phyloP scores from a whole-genome alignment of 2,888 invertebrate species.

The Hypselothyrea guttata region DNA sequence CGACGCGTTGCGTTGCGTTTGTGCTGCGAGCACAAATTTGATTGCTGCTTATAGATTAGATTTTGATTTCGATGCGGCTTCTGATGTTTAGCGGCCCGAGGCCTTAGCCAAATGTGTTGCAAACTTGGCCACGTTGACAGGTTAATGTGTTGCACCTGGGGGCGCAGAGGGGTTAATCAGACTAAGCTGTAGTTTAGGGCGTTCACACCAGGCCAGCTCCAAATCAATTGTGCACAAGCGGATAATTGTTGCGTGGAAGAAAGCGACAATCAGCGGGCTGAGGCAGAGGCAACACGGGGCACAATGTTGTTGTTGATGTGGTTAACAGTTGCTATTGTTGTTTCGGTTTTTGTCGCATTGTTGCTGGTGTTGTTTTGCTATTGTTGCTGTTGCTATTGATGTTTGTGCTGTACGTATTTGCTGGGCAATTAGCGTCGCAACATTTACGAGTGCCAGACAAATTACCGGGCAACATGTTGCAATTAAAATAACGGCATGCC shows the following conservation, averaged over 20 bases:
- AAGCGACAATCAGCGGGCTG: too few relatives aligned
- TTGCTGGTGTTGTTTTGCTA: constrained; percentile 20
- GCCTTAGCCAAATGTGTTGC: constrained; percentile 67
- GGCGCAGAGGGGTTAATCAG: constrained; percentile 27
- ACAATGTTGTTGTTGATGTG: constrained; percentile 12
- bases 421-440: constrained; percentile 65
- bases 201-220: constrained; percentile 51
- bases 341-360: constrained; percentile 20
- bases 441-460: constrained; percentile 74
- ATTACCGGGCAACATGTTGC: constrained; percentile 74
- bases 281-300: too few relatives aligned
- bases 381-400: constrained; percentile 18
- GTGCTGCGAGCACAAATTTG: constrained; percentile 69
- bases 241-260: too few relatives aligned
- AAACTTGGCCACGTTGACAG: constrained; percentile 73
- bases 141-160: constrained; percentile 54
- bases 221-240: constrained; percentile 66
- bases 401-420: constrained; percentile 34
- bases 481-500: constrained; percentile 74
- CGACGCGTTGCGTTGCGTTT: constrained; percentile 39
- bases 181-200: constrained; percentile 51
- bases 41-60: constrained; percentile 73
- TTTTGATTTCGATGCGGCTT: constrained; percentile 37
- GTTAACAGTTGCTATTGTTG: constrained; percentile 12
- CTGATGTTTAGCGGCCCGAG: constrained; percentile 35